Conservation (phyloP, 2,888 invertebrate genomes). For the Nematopogon swammerdamellus region DNA sequence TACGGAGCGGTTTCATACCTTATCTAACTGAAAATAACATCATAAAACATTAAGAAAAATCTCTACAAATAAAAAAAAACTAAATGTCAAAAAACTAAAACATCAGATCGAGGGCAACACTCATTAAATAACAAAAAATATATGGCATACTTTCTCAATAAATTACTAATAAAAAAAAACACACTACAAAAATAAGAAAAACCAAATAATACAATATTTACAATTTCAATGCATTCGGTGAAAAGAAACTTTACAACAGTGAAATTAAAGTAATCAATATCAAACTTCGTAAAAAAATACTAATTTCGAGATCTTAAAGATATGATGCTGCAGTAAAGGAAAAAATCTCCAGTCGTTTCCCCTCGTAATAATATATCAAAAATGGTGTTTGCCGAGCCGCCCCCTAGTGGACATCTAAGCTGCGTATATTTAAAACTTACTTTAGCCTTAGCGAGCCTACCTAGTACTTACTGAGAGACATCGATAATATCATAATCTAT, state of each 20-base stretch:
- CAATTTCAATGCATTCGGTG: conserved; percentile 17
- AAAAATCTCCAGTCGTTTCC: no score
- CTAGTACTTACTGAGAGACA: background rate
- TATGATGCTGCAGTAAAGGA: background rate
- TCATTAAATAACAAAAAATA: conserved; percentile 33
- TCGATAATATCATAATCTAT: background rate
- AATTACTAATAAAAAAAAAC: conserved; percentile 37
- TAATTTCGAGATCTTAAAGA: background rate
- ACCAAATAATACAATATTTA: conserved; percentile 56
- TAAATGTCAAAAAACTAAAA: conserved; percentile 6
- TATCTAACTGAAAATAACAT: conserved; percentile 13
- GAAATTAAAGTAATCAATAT: no score
- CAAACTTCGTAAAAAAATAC: background rate
- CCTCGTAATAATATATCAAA: conserved; percentile 49
- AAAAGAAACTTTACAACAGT: background rate
- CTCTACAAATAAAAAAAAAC: conserved; percentile 3
- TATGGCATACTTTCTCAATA: conserved; percentile 45
- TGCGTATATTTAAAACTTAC: background rate
- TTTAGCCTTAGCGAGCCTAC: background rate
- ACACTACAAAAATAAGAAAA: conserved; percentile 10
- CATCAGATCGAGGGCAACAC: conserved; percentile 11
- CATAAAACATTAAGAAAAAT: conserved; percentile 16
- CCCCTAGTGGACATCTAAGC: conserved; percentile 36
- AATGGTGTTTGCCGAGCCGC: conserved; percentile 38
- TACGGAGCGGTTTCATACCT: no score